phyloP scores from a whole-genome alignment of 2,113 vertebrate genomes.

The Onychostoma macrolepis region DNA sequence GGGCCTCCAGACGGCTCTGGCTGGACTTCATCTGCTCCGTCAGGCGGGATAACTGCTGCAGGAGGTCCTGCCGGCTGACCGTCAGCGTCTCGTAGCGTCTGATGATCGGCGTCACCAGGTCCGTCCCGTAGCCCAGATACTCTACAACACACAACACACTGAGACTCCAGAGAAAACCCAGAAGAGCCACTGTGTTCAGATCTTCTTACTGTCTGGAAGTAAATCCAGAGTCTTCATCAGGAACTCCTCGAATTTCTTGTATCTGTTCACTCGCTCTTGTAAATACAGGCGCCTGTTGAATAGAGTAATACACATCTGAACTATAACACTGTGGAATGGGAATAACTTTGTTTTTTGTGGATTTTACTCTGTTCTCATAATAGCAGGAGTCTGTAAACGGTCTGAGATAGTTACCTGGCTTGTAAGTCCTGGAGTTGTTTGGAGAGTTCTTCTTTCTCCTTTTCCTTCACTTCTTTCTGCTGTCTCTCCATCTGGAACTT shows the following conservation, averaged over 20 bases:
- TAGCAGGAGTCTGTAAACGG: neutral
- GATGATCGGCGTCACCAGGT: conserved; percentile 69
- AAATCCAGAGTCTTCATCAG: conserved; percentile 73
- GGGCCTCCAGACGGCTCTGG: conserved; percentile 65
- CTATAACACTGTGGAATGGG: neutral
- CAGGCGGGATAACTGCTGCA: conserved; percentile 66
- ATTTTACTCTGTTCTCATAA: too few relatives aligned
- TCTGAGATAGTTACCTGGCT: conserved; percentile 61
- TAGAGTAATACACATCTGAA: neutral
- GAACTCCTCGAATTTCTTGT: conserved; percentile 76
- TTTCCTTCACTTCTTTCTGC: conserved; percentile 69
- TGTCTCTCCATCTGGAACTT: conserved; percentile 69
- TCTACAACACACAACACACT: conserved; percentile 15
- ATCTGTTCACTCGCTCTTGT: conserved; percentile 69
- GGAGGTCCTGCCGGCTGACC: conserved; percentile 70
- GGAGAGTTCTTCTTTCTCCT: conserved; percentile 68
- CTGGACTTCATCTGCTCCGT: conserved; percentile 69
- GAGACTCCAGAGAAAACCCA: neutral
- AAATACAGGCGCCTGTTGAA: conserved; percentile 70
- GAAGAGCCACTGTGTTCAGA: neutral
- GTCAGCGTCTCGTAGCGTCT: conserved; percentile 71
- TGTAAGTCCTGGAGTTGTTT: conserved; percentile 67
- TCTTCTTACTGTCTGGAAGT: conserved; percentile 72
- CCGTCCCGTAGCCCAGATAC: conserved; percentile 63
- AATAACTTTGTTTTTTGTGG: too few relatives aligned